These are phyloP conservation scores for Eubasilissa regina DNA, from an alignment of 1,140 invertebrate genomes.

Conservation along the genomic window DNA sequence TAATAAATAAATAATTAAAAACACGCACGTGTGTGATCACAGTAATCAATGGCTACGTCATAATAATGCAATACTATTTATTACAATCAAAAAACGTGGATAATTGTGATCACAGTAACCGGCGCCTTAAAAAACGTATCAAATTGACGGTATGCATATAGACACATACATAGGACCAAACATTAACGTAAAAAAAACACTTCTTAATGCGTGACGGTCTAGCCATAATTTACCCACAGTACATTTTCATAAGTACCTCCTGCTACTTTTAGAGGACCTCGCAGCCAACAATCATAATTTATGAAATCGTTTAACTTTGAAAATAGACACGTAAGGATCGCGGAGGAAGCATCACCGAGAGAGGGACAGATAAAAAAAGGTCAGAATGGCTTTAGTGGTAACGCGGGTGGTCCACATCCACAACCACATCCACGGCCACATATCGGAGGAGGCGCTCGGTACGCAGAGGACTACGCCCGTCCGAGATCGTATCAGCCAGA, in stretches of 20 bases:
- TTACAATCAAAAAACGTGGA: too few species aligned
- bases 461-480: background rate
- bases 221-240: too few species aligned
- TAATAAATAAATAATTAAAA: too few species aligned
- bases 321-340: conserved; percentile 21
- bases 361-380: conserved; percentile 28
- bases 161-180: too few species aligned
- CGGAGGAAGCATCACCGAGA: conserved; percentile 20
- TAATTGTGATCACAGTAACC: too few species aligned
- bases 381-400: conserved; percentile 6
- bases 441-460: background rate
- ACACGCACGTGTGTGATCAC: too few species aligned
- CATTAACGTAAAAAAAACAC: too few species aligned
- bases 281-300: conserved; percentile 33
- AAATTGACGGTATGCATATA: too few species aligned
- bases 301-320: conserved; percentile 43
- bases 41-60: too few species aligned
- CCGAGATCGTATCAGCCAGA: conserved; percentile 6
- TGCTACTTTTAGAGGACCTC: background rate
- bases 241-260: background rate
- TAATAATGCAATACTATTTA: too few species aligned
- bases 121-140: too few species aligned
- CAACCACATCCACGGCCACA: background rate
- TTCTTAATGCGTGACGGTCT: too few species aligned
- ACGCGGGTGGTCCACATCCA: conserved; percentile 21